Evolutionary conservation across 2,888 invertebrate genomes (phyloP).

Genomic region (Limenitis camilla): DNA sequence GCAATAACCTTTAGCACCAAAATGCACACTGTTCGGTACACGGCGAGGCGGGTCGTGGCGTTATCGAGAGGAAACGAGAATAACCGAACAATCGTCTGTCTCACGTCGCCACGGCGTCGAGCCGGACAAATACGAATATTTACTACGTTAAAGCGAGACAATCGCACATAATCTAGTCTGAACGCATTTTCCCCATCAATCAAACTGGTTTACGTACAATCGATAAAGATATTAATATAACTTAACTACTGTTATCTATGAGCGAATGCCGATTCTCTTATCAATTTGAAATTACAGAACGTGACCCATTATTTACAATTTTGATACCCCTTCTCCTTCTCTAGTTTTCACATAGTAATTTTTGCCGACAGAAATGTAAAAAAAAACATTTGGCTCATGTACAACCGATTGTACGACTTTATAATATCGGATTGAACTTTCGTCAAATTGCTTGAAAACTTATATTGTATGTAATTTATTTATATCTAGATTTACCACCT

Average conservation of each 20-base stretch:
- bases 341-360: no score
- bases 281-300: no score
- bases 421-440: no score
- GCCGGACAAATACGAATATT: conserved; percentile 10
- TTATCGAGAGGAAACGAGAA: conserved; percentile 14
- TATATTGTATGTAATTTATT: not conserved
- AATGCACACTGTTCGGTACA: conserved; percentile 8
- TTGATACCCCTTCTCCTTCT: no score
- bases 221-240: not conserved
- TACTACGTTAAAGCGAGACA: conserved; percentile 8
- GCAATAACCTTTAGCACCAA: conserved; percentile 12
- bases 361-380: no score
- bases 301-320: no score
- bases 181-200: conserved; percentile 19
- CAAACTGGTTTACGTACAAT: conserved; percentile 11
- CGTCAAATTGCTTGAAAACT: no score
- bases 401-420: no score
- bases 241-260: not conserved
- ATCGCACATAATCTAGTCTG: conserved; percentile 10
- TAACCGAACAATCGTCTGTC: conserved; percentile 13
- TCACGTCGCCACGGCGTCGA: no score
- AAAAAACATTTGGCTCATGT: no score
- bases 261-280: no score
- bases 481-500: not conserved
- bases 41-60: not conserved